Conservation (phyloP, 1,140 invertebrate genomes). For the Drosophila willistoni region DNA sequence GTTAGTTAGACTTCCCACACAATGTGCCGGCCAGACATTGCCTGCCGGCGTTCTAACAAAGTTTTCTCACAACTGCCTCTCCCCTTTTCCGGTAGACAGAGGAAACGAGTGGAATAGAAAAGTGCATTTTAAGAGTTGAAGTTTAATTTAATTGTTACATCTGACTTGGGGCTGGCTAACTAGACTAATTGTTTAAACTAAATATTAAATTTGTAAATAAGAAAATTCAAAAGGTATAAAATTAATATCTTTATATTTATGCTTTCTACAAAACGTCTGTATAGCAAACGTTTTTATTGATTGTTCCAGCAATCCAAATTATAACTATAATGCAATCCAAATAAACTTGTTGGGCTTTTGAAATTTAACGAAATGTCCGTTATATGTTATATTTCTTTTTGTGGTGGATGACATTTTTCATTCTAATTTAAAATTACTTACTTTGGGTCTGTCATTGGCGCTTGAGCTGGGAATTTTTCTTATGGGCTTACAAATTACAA, state of each 20-base stretch:
- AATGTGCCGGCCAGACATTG: conserved; percentile 46
- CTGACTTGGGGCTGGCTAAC: background rate
- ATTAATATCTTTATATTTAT: too few relatives aligned
- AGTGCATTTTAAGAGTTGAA: conserved; percentile 1
- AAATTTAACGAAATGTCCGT: background rate
- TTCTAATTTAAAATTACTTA: background rate
- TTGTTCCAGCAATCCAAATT: too few relatives aligned
- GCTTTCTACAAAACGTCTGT: too few relatives aligned
- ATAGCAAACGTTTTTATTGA: too few relatives aligned
- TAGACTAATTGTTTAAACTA: background rate
- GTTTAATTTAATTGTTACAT: background rate
- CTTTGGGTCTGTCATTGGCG: background rate
- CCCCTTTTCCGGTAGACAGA: background rate
- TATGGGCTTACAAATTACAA: conserved; percentile 47
- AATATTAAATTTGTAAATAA: background rate
- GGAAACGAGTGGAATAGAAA: conserved; percentile 1
- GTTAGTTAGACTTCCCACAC: conserved; percentile 51
- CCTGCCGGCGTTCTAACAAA: conserved; percentile 28
- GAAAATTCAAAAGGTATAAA: background rate
- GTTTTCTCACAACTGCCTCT: conserved; percentile 28
- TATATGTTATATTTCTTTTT: background rate
- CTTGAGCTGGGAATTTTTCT: background rate
- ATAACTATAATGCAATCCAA: too few relatives aligned
- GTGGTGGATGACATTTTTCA: background rate
- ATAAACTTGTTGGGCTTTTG: background rate